Conservation (phyloP, 2,888 invertebrate genomes). For the Pollenia labialis region DNA sequence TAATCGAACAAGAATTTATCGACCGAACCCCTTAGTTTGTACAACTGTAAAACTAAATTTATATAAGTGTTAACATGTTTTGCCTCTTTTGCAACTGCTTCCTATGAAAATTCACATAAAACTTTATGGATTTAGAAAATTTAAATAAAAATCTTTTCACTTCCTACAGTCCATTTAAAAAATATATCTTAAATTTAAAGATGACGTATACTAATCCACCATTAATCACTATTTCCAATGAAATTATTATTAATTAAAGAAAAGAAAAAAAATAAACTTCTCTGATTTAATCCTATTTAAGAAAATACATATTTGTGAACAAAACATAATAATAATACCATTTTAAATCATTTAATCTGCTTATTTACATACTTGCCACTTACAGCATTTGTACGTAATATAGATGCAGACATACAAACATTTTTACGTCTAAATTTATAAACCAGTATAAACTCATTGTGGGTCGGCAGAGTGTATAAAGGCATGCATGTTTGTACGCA, state of each 20-base stretch:
- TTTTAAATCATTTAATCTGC: slow-evolving; percentile 58
- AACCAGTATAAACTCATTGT: too few relatives aligned
- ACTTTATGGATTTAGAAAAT: neutral
- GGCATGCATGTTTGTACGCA: neutral
- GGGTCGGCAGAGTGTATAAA: neutral
- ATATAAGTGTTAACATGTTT: too few relatives aligned
- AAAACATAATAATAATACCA: slow-evolving; percentile 48
- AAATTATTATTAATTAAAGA: slow-evolving; percentile 54
- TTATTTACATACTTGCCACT: slow-evolving; percentile 67
- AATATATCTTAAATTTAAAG: neutral
- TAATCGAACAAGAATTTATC: too few relatives aligned
- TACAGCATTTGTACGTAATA: slow-evolving; percentile 9
- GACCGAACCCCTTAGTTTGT: too few relatives aligned
- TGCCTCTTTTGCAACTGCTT: too few relatives aligned
- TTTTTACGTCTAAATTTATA: neutral
- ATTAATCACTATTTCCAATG: slow-evolving; percentile 51
- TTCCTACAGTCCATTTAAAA: neutral
- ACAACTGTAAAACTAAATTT: too few relatives aligned
- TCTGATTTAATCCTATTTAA: slow-evolving; percentile 56
- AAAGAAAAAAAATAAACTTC: slow-evolving; percentile 20
- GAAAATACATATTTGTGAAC: slow-evolving; percentile 41
- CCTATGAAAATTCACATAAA: too few relatives aligned
- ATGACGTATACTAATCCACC: slow-evolving; percentile 14
- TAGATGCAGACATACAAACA: neutral
- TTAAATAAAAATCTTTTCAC: neutral